Evolutionary conservation across 1,140 invertebrate genomes (phyloP).

Genomic region (Trachymyrmex cornetzi): DNA sequence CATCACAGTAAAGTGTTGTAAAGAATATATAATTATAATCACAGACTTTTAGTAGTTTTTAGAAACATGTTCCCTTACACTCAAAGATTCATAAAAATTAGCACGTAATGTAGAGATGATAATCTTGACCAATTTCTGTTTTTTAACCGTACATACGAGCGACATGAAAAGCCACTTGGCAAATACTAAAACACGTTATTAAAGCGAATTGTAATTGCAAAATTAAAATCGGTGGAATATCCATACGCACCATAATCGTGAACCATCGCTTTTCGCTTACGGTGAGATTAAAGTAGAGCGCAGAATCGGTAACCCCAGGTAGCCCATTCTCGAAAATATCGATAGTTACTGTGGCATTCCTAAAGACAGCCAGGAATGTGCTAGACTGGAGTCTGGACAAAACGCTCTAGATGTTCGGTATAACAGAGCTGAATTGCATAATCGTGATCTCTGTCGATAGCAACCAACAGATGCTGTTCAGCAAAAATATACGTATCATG

Average conservation of each 20-base stretch:
- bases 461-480: too few relatives aligned
- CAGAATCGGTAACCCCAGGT: not conserved
- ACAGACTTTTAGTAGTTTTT: not conserved
- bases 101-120: not conserved
- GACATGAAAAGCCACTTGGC: not conserved
- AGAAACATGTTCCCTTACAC: not conserved
- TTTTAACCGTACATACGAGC: not conserved
- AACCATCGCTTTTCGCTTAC: not conserved
- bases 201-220: not conserved
- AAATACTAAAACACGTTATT: not conserved
- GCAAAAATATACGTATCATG: too few relatives aligned
- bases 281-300: not conserved
- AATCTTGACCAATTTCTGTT: not conserved
- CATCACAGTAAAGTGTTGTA: not conserved
- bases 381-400: not conserved
- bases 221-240: not conserved
- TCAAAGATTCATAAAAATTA: not conserved
- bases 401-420: not conserved
- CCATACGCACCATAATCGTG: not conserved
- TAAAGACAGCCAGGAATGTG: not conserved
- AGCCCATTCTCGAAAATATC: conserved; percentile 7
- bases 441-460: too few relatives aligned
- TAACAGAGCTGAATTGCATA: not conserved
- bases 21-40: not conserved
- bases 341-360: not conserved